Conservation (phyloP, 2,113 vertebrate species). For the Carollia perspicillata region DNA sequence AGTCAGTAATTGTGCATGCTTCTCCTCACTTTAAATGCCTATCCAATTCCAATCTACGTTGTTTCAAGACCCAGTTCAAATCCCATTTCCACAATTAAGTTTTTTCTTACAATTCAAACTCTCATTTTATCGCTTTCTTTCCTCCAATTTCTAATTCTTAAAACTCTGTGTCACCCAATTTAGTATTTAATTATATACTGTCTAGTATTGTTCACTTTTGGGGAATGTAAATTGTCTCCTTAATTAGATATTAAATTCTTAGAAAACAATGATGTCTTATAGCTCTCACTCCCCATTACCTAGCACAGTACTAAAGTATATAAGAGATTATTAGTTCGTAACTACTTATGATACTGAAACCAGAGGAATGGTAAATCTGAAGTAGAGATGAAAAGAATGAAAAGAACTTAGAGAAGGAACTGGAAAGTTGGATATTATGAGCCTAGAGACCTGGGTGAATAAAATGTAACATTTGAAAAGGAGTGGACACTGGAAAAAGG, state of each 20-base stretch:
- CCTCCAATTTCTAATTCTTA: slow-evolving; percentile 36
- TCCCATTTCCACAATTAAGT: slow-evolving; percentile 4
- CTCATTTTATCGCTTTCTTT: slow-evolving; percentile 22
- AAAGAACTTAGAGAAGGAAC: not conserved
- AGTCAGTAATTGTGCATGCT: not conserved
- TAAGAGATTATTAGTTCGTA: not conserved
- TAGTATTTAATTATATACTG: slow-evolving; percentile 57
- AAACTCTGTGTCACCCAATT: slow-evolving; percentile 1
- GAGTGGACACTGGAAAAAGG: not conserved
- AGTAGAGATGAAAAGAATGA: not conserved
- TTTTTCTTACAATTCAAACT: slow-evolving; percentile 25
- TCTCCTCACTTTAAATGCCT: not conserved
- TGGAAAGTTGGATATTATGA: not conserved
- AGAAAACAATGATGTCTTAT: slow-evolving; percentile 17
- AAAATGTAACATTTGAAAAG: not conserved
- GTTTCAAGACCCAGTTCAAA: slow-evolving; percentile 32
- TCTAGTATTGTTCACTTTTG: slow-evolving; percentile 11
- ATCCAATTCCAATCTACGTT: not conserved
- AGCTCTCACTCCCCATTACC: not conserved
- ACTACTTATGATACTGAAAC: not conserved
- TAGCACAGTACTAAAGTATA: not conserved
- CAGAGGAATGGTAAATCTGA: not conserved
- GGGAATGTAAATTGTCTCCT: slow-evolving; percentile 16
- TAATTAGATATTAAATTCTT: slow-evolving; percentile 39
- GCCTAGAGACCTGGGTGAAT: not conserved